Base-by-base conservation (phyloP, 2,113 vertebrate species). In the Erpornis zantholeuca region DNA sequence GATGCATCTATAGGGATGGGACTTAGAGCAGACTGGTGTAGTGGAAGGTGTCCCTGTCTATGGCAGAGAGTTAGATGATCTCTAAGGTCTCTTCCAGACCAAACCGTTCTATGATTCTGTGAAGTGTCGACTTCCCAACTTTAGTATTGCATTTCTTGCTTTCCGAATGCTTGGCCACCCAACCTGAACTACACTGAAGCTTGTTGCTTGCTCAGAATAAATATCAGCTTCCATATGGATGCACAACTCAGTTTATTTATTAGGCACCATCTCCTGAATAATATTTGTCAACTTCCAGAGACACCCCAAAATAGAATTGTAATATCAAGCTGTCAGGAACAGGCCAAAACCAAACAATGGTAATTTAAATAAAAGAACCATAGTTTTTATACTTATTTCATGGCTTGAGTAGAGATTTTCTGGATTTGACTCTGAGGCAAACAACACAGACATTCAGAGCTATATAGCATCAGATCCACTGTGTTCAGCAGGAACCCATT, bases 111-210 rank as follows among this genome's bases (percentile, higher is more conserved):
- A 18, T 40, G 63, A 75, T 31, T 89, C 29, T 22, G 31, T 33
- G 29, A 61, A 21, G 5, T 28, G 38, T 68, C 79, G 78, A 64
- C 61, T 94, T 85, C 22, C 47, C 36, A 83, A 56, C 5, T 17
- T 90, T 79, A 92, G 59, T 79, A 95, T 86, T 88, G 22, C 28
- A 80, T 94, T 94, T 94, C 57, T 64, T 82, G 28, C 33, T 91
- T 79, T 82, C 54, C 45, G 35, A 88, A 64, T 66, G 76, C 82
- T 94, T 97, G 84, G 16, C n/a, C 63, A 95, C 78, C 36, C 81
- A 95, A 56, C 36, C 82, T 92, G 75, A 96, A 79, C 45, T 82
- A 50, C 5, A 5, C 0, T 91, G 83, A 91, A 96, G 29, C 23
- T 65, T 42, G 13, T 59, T 83, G 29, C 54, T 92, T 77, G 44